These are phyloP conservation scores for Ferrisia virgata DNA, from an alignment of 2,888 invertebrate genomes.

Conservation along the genomic window DNA sequence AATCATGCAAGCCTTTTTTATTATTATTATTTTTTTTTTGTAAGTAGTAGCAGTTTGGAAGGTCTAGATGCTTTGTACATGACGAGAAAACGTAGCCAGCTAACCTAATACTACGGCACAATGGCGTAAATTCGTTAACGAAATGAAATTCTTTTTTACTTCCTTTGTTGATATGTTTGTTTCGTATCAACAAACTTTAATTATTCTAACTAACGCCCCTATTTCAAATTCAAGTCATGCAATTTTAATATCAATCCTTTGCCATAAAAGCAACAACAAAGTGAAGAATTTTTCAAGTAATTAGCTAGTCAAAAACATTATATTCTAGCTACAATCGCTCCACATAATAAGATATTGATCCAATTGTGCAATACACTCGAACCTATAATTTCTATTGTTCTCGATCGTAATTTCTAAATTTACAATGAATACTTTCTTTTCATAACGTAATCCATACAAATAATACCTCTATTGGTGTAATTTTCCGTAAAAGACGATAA, in stretches of 20 bases:
- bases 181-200: slow-evolving; percentile 23
- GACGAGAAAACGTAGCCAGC: neutral
- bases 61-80: neutral
- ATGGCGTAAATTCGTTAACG: slow-evolving; percentile 1
- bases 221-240: neutral
- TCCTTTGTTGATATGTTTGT: slow-evolving; percentile 10
- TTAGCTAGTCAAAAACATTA: neutral
- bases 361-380: neutral
- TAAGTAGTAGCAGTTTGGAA: too few relatives aligned
- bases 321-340: neutral
- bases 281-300: neutral
- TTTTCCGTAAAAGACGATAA: too few relatives aligned
- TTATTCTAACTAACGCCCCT: neutral
- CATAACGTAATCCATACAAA: too few relatives aligned
- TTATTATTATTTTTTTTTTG: too few relatives aligned
- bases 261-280: neutral
- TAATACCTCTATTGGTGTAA: too few relatives aligned
- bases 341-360: neutral
- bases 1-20: slow-evolving; percentile 5
- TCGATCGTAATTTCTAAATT: neutral
- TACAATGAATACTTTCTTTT: too few relatives aligned
- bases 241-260: neutral
- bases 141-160: neutral
- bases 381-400: neutral
- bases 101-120: neutral